Conservation (phyloP, 2,888 invertebrate species). For the Drosophila suboccidentalis region DNA sequence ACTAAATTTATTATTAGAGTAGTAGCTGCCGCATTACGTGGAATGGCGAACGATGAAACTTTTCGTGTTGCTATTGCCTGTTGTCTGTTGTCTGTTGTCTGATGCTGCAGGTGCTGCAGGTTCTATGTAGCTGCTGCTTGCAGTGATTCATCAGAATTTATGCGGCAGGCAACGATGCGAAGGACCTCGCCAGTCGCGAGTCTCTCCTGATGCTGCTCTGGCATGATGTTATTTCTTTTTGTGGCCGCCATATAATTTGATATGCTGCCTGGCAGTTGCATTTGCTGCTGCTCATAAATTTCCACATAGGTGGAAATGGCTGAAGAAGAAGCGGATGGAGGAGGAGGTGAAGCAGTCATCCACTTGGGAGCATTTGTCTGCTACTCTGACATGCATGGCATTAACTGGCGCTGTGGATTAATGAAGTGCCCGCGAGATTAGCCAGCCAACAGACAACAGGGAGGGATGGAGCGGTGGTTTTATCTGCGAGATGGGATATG, state of each 20-base stretch:
- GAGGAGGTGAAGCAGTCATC: constrained; percentile 11
- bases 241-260: constrained; percentile 79
- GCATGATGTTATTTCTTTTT: constrained; percentile 65
- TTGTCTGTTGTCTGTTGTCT: constrained; percentile 8
- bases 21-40: constrained; percentile 80
- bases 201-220: constrained; percentile 24
- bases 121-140: constrained; percentile 42
- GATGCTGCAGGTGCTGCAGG: constrained; percentile 47
- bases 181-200: constrained; percentile 22
- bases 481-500: not conserved
- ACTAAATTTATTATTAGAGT: constrained; percentile 83
- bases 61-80: constrained; percentile 41
- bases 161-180: constrained; percentile 51
- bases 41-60: constrained; percentile 59
- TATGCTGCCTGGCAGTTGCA: constrained; percentile 77
- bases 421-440: constrained; percentile 81
- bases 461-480: too few species aligned
- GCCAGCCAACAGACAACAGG: constrained; percentile 30
- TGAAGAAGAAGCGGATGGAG: not conserved
- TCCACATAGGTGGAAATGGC: constrained; percentile 30
- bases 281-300: constrained; percentile 76
- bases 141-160: constrained; percentile 80
- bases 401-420: constrained; percentile 76
- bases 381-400: constrained; percentile 78
- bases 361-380: constrained; percentile 67